These are phyloP conservation scores for Chrysemys picta DNA, from an alignment of 2,113 vertebrate genomes.

Conservation along the genomic window DNA sequence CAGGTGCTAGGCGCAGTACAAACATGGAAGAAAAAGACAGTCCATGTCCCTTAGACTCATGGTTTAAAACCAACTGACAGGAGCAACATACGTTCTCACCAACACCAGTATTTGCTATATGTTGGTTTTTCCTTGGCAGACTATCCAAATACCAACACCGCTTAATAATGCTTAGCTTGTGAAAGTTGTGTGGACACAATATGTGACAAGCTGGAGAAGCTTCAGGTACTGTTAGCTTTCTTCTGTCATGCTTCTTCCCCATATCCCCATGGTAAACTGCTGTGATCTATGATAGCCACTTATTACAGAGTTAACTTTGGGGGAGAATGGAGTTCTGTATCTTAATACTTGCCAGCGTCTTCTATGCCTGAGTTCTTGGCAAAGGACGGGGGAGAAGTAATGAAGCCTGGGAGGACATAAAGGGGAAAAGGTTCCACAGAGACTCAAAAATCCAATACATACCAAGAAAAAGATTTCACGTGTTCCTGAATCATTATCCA, in stretches of 20 bases:
- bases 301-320: neutral
- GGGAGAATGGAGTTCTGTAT: rapidly evolving
- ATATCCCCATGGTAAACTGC: neutral
- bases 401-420: neutral
- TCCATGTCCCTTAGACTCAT: too few relatives aligned
- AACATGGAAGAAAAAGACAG: neutral
- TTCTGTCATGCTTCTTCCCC: neutral
- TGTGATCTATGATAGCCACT: neutral
- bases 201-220: neutral
- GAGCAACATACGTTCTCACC: neutral
- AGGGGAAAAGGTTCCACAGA: neutral
- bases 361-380: neutral
- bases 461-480: conserved; percentile 97
- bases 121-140: neutral
- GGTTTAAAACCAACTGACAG: too few relatives aligned
- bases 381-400: neutral
- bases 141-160: neutral
- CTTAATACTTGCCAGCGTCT: rapidly evolving
- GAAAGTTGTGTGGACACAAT: neutral
- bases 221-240: neutral
- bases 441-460: conserved; percentile 47
- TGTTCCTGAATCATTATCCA: conserved; percentile 99
- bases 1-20: neutral
- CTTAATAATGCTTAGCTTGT: neutral
- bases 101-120: neutral